Base-by-base conservation (phyloP, 2,797 vertebrate genomes). In the Sebastes kiyomatsui region DNA sequence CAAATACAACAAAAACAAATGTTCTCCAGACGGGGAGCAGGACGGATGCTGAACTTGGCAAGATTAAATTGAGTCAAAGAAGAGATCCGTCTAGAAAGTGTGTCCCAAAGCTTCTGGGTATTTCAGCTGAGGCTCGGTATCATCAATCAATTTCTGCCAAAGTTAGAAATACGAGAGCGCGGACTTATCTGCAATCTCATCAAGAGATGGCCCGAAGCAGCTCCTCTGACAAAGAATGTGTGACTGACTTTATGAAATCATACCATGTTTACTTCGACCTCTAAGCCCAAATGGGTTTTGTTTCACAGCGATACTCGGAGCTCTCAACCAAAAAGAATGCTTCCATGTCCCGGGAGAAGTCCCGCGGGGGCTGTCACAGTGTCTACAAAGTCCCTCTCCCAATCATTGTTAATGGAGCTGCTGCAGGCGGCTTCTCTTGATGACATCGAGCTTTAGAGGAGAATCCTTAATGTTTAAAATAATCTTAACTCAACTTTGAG, bases 211-310 rank as follows among this genome's bases (percentile, higher is more conserved):
- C 86, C 89, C n/a, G 70, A 56, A 90, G 89, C 79, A 68, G 59
- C 59, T 83, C 20, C 22, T 85, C 65, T 77, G 58, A 77, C 76
- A 88, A 82, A 81, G 38, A 87, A 71, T 78, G 80, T 75, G 77
- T 62, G 35, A 62, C 67, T 77, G 61, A 77, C 75, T 91, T 87
- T 77, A 82, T 87, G 72, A 81, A 91, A 92, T 84, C 80, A 84
- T 76, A 87, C 56, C 75, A 87, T 91, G 82, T 92, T 92, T 90
- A 90, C 77, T 83, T 88, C 59, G 38, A 86, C 82, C 81, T 90
- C 78, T 65, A 77, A 83, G 79, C 77, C 74, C 55, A 90, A 90
- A 88, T 75, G 70, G 74, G 46, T 81, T 89, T 87, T 85, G 84
- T 77, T 92, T 86, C 81, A 81, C 69, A 82, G 76, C 81, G 83